A percentile compares a stretch with the other conserved stretches of the same genome.
Conservation (phyloP, 2,113 vertebrate species). For the Oryzias javanicus region DNA sequence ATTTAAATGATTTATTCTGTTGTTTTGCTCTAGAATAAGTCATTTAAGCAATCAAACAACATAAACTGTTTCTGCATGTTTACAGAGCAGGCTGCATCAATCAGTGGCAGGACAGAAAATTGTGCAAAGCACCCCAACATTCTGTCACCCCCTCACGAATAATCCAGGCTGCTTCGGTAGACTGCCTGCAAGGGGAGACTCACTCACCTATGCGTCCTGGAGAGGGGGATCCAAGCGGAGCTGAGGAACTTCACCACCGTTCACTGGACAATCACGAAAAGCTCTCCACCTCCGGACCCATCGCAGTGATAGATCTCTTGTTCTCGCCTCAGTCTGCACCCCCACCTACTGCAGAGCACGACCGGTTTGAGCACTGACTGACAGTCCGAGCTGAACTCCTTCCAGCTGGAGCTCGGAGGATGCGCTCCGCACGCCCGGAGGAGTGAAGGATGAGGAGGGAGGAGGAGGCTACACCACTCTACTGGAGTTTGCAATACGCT, state of each 20-base stretch:
- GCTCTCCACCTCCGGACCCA: conserved; percentile 63
- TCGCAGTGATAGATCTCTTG: conserved; percentile 47
- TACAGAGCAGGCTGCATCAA: not conserved
- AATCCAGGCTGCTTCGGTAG: conserved; percentile 13
- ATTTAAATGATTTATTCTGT: not conserved
- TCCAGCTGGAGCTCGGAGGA: conserved; percentile 31
- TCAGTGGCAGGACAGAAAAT: conserved; percentile 16
- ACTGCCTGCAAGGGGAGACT: conserved; percentile 38
- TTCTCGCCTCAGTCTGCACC: not conserved
- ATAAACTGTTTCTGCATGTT: not conserved
- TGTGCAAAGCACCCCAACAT: conserved; percentile 3
- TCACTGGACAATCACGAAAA: conserved; percentile 66
- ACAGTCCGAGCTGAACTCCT: conserved; percentile 39
- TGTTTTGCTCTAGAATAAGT: conserved; percentile 19
- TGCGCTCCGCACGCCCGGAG: conserved; percentile 52
- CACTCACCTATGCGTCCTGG: conserved; percentile 71
- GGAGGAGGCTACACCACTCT: conserved; percentile 64
- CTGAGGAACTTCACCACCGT: conserved; percentile 66
- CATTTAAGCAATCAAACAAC: not conserved
- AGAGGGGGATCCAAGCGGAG: conserved; percentile 60
- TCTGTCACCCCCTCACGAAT: conserved; percentile 10
- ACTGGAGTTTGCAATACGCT: conserved; percentile 72
- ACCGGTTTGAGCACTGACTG: conserved; percentile 29
- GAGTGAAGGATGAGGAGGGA: conserved; percentile 49
- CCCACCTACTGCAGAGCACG: conserved; percentile 48